Conservation (phyloP, 2,113 vertebrate species). For the Tragelaphus strepsiceros region DNA sequence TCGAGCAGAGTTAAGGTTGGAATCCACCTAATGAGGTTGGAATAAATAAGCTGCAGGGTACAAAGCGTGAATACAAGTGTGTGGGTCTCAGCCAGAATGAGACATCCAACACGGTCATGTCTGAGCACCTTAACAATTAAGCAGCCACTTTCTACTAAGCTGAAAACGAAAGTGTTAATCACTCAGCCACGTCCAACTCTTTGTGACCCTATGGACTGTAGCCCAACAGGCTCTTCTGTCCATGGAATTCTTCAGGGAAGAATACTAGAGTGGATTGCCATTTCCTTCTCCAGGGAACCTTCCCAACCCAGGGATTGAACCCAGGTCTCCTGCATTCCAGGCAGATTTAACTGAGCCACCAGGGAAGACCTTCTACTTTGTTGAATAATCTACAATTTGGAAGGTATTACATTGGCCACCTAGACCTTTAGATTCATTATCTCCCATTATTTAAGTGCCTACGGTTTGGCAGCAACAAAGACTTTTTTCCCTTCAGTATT, state of each 20-base stretch:
- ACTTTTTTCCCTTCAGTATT: not conserved
- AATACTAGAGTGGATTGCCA: not conserved
- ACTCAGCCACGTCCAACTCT: not conserved
- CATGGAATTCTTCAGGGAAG: not conserved
- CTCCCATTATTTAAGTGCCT: constrained; percentile 2
- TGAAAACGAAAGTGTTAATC: not conserved
- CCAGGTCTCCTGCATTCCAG: not conserved
- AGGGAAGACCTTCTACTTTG: not conserved
- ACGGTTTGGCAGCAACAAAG: not conserved
- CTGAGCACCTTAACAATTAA: not conserved
- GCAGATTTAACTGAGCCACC: not conserved
- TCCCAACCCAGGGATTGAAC: not conserved
- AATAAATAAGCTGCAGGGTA: not conserved
- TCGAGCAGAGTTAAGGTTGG: not conserved
- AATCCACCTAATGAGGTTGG: not conserved
- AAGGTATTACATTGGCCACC: not conserved
- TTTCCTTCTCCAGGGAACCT: not conserved
- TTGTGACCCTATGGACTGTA: not conserved
- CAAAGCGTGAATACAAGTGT: not conserved
- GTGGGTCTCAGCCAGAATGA: not conserved
- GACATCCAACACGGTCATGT: not conserved
- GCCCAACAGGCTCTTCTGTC: not conserved
- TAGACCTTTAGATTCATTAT: not conserved
- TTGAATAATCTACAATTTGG: not conserved
- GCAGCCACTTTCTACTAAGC: not conserved